phyloP scores from a whole-genome alignment of 2,113 vertebrate genomes.

The Pelvicachromis taeniatus region DNA sequence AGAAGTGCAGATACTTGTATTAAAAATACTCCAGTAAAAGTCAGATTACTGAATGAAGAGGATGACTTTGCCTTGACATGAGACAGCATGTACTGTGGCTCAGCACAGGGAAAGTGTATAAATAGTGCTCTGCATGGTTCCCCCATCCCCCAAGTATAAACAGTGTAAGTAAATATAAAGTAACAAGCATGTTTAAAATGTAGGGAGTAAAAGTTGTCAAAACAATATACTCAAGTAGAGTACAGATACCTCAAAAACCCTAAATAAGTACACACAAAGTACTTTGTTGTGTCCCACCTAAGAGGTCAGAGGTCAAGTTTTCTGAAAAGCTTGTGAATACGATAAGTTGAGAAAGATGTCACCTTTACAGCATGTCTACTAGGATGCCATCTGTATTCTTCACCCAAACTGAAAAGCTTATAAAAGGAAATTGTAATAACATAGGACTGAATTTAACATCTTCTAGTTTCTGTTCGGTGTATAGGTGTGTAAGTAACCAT shows the following conservation, averaged over 20 bases:
- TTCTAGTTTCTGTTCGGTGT: not conserved
- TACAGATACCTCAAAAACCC: not conserved
- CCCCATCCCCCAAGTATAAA: too few relatives aligned
- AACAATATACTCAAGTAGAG: not conserved
- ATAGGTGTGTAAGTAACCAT: not conserved
- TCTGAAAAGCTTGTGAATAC: not conserved
- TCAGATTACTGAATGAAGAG: not conserved
- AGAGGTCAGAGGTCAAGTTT: not conserved
- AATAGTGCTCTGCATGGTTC: too few relatives aligned
- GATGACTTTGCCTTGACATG: not conserved
- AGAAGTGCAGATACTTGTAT: not conserved
- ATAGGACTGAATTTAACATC: not conserved
- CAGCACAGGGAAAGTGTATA: not conserved
- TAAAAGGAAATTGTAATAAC: not conserved
- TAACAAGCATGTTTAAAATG: not conserved
- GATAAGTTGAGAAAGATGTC: not conserved
- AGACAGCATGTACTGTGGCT: not conserved
- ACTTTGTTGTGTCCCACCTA: not conserved
- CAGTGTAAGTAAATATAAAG: rapidly evolving
- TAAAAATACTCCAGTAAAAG: not conserved
- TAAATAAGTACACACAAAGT: not conserved
- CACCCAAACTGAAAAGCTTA: not conserved
- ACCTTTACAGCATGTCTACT: not conserved
- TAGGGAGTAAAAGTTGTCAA: not conserved
- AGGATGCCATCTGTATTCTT: not conserved